These are phyloP conservation scores for Eristalis tenax DNA, from an alignment of 2,888 invertebrate genomes.

Conservation along the genomic window DNA sequence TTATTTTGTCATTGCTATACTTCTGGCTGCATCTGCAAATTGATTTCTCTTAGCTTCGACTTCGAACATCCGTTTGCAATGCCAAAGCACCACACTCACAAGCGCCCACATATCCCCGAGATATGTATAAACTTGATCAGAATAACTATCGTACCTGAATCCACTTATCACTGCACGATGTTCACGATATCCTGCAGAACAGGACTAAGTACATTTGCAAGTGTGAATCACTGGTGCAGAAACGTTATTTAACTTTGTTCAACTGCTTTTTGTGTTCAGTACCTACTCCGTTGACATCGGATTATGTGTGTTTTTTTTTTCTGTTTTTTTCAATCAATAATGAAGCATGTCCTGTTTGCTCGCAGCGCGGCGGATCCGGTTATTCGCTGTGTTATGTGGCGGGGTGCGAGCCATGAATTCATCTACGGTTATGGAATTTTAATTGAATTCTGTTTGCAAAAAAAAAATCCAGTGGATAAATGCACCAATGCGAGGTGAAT, in stretches of 20 bases:
- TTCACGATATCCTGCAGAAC: slow-evolving; percentile 5
- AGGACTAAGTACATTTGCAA: slow-evolving; percentile 6
- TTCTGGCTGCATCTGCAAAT: not conserved
- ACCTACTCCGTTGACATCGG: not conserved
- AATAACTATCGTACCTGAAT: not conserved
- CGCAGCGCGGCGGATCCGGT: not conserved
- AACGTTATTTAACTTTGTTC: slow-evolving; percentile 1
- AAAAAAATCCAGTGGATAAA: not conserved
- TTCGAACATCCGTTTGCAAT: not conserved
- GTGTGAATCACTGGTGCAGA: slow-evolving; percentile 1
- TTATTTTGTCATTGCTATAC: not conserved
- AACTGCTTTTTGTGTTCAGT: not conserved
- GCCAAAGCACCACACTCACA: not conserved
- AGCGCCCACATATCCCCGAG: not conserved
- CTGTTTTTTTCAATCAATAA: slow-evolving; percentile 5
- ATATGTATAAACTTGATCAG: not conserved
- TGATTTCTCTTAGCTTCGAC: not conserved
- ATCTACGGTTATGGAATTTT: slow-evolving; percentile 11
- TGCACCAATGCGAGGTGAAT: not conserved
- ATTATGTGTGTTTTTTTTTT: not conserved
- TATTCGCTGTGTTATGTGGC: not conserved
- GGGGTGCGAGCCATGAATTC: not conserved
- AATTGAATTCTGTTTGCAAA: slow-evolving; percentile 8
- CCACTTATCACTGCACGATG: not conserved
- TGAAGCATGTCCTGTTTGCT: slow-evolving; percentile 3